Conservation (phyloP, 2,797 vertebrate genomes). For the Peromyscus eremicus region DNA sequence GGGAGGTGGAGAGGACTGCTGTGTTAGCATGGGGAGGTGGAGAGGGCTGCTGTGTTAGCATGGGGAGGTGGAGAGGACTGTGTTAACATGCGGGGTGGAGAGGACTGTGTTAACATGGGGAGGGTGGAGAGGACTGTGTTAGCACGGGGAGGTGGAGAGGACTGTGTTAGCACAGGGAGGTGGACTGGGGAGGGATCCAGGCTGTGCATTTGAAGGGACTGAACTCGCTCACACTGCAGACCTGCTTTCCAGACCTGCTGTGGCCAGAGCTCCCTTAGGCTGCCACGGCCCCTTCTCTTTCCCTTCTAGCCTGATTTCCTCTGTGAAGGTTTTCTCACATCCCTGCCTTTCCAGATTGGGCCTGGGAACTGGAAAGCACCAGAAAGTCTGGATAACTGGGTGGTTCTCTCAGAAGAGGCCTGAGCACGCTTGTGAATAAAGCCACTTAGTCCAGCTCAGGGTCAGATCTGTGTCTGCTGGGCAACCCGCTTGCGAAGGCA, state of each 20-base stretch:
- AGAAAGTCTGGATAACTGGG: neutral
- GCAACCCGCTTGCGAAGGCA: neutral
- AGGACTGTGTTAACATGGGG: too few species aligned
- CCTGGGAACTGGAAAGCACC: neutral
- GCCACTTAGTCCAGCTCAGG: neutral
- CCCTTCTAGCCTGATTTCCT: neutral
- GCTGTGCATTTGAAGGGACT: neutral
- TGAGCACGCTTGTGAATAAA: neutral
- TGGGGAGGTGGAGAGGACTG: too few species aligned
- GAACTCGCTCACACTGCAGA: neutral
- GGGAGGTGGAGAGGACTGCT: too few species aligned
- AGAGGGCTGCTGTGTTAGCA: too few species aligned
- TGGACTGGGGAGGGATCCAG: neutral
- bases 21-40: too few species aligned
- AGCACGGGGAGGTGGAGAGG: neutral
- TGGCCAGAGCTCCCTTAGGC: neutral
- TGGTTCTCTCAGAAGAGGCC: neutral
- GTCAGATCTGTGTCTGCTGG: neutral
- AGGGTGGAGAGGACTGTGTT: too few species aligned
- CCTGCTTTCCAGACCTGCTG: neutral
- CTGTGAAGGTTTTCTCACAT: neutral
- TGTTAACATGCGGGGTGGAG: too few species aligned
- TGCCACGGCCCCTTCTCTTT: neutral
- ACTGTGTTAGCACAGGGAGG: neutral
- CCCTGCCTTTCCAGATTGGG: neutral